These are phyloP conservation scores for Matsumyia berberina DNA, from an alignment of 2,888 invertebrate genomes.

Conservation along the genomic window DNA sequence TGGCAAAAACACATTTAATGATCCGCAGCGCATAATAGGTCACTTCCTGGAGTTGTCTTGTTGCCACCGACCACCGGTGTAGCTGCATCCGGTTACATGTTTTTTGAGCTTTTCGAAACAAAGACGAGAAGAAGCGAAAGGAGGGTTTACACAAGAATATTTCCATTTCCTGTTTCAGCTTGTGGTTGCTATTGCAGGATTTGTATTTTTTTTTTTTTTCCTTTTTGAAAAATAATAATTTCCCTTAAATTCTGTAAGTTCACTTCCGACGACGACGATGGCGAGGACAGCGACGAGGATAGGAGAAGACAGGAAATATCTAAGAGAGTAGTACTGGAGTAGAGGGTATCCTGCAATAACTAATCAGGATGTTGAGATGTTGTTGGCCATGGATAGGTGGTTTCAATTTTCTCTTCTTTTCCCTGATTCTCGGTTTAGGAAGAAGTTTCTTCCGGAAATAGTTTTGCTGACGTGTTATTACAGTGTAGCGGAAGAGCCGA, in stretches of 20 bases:
- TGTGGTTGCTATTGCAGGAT: constrained; percentile 58
- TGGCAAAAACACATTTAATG: constrained; percentile 70
- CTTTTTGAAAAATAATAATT: constrained; percentile 59
- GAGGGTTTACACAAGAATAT: constrained; percentile 65
- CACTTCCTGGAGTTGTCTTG: constrained; percentile 65
- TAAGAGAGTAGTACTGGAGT: constrained; percentile 49
- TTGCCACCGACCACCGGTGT: constrained; percentile 69
- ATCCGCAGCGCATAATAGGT: constrained; percentile 71
- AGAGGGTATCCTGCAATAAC: constrained; percentile 64
- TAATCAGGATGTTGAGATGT: constrained; percentile 72
- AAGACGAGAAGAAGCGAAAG: constrained; percentile 16
- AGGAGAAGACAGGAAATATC: constrained; percentile 49
- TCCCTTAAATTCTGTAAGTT: constrained; percentile 61
- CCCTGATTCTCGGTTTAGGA: constrained; percentile 1
- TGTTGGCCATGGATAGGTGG: constrained; percentile 63
- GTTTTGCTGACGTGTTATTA: constrained; percentile 50
- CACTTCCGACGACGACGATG: constrained; percentile 39
- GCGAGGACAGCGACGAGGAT: constrained; percentile 27
- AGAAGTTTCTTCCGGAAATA: constrained; percentile 45
- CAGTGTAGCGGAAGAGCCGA: not conserved
- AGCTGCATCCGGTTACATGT: constrained; percentile 71
- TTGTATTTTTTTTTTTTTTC: constrained; percentile 28
- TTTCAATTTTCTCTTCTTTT: constrained; percentile 64
- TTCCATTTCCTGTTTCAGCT: constrained; percentile 68
- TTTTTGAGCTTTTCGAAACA: constrained; percentile 34